Base-by-base conservation (phyloP, 2,797 vertebrate species). In the Molossus molossus region DNA sequence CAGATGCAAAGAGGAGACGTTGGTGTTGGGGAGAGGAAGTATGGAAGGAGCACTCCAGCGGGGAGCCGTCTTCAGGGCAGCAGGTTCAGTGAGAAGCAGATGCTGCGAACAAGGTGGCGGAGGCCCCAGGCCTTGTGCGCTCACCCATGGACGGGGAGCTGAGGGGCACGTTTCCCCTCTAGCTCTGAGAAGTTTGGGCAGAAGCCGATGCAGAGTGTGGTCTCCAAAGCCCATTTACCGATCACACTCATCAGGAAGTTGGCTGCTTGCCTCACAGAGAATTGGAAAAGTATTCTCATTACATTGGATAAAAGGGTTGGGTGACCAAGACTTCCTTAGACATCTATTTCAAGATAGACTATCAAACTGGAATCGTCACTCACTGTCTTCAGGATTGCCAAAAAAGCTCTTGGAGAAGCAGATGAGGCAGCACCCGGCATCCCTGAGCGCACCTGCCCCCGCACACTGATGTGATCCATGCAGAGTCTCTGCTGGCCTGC, bases 201-300 rank as follows among this genome's bases (percentile, higher is more conserved):
- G 82, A 84, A 65, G 60, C 0, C 4, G n/a, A 81, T 84, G 6
- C 64, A n/a, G 64, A n/a, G 70, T 72, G 55, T 76, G 85, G 62
- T 77, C 94, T 92, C 58, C 72, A 55, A 95, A 73, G 33, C 33
- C 55, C 80, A 18, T 80, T 96, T 83, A 69, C 64, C 90, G 94
- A 87, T 83, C 58, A 64, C 45, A 86, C 69, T 57, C 11, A 6
- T 81, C 87, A 62, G 72, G 88, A 77, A 69, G 60, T 87, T 97
- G 92, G 85, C 92, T 48, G 70, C 91, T 86, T 40, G 90, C 92
- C 82, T 96, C 73, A 9, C 70, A 50, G 86, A 57, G 69, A 92
- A 40, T 33, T 88, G 79, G 76, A 72, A 90, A 90, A 55, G 18
- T 57, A 53, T 90, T 87, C 58, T 65, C 29, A 29, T 29, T 91